phyloP scores from a whole-genome alignment of 2,888 invertebrate species.

The Desoria tigrina region DNA sequence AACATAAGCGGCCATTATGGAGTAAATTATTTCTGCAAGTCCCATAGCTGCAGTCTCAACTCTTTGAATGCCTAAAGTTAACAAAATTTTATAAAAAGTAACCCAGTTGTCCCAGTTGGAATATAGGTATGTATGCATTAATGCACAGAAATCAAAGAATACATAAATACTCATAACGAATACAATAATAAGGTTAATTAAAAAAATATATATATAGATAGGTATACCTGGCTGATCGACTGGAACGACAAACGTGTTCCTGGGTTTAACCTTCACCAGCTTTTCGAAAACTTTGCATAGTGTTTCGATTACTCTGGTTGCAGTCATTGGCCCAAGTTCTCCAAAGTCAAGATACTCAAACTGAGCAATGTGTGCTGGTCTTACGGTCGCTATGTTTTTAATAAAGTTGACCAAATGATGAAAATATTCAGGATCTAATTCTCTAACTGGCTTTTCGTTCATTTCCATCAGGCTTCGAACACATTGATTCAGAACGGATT shows the following conservation, averaged over 20 bases:
- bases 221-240: constrained; percentile 48
- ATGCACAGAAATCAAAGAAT: constrained; percentile 4
- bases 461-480: constrained; percentile 60
- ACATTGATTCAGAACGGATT: constrained; percentile 78
- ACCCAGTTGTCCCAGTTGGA: background rate
- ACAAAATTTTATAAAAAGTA: constrained; percentile 6
- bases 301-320: constrained; percentile 43
- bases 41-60: constrained; percentile 51
- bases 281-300: constrained; percentile 46
- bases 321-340: constrained; percentile 38
- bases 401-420: constrained; percentile 50
- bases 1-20: constrained; percentile 49
- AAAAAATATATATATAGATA: background rate
- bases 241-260: constrained; percentile 49
- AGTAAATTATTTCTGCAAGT: constrained; percentile 51
- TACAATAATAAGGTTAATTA: background rate
- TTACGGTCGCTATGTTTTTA: constrained; percentile 48
- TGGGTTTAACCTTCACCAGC: constrained; percentile 48
- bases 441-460: constrained; percentile 50
- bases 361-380: constrained; percentile 51
- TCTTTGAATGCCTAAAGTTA: constrained; percentile 48
- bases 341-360: constrained; percentile 42
- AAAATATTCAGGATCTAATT: constrained; percentile 51
- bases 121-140: background rate
- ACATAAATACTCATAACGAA: background rate